Evolutionary conservation across 2,113 vertebrate genomes (phyloP).

Genomic region (Tretioscincus oriximinensis): DNA sequence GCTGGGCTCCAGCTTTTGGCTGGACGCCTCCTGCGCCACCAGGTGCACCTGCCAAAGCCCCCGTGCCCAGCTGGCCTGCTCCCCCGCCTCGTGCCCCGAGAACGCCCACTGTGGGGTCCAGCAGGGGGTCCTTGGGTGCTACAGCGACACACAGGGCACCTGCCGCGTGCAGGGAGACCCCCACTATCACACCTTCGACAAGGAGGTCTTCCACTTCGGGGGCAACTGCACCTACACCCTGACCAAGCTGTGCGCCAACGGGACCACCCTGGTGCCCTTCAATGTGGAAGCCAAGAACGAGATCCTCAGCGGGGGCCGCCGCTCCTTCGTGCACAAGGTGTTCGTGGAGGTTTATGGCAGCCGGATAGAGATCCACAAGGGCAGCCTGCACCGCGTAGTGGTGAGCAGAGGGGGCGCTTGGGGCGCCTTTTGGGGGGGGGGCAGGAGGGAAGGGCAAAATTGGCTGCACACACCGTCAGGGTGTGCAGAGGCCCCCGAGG

Average conservation of each 20-base stretch:
- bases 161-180: conserved; percentile 75
- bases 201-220: conserved; percentile 25
- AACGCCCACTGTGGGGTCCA: conserved; percentile 68
- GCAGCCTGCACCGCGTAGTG: conserved; percentile 64
- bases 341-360: conserved; percentile 57
- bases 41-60: conserved; percentile 69
- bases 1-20: conserved; percentile 71
- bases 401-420: conserved; percentile 57
- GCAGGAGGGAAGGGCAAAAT: no score
- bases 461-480: no score
- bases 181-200: conserved; percentile 81
- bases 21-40: conserved; percentile 69
- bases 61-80: conserved; percentile 73
- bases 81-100: conserved; percentile 57
- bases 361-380: conserved; percentile 65
- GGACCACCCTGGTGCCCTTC: conserved; percentile 72
- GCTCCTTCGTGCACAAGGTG: conserved; percentile 48
- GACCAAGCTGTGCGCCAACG: conserved; percentile 72
- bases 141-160: conserved; percentile 54
- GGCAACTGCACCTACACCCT: conserved; percentile 79
- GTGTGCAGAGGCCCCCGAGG: no score
- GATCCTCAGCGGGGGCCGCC: conserved; percentile 59
- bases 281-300: conserved; percentile 76
- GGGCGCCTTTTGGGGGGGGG: no score
- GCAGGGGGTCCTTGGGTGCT: conserved; percentile 43